Base-by-base conservation (phyloP, 1,140 invertebrate genomes). In the Drosophila sucinea region DNA sequence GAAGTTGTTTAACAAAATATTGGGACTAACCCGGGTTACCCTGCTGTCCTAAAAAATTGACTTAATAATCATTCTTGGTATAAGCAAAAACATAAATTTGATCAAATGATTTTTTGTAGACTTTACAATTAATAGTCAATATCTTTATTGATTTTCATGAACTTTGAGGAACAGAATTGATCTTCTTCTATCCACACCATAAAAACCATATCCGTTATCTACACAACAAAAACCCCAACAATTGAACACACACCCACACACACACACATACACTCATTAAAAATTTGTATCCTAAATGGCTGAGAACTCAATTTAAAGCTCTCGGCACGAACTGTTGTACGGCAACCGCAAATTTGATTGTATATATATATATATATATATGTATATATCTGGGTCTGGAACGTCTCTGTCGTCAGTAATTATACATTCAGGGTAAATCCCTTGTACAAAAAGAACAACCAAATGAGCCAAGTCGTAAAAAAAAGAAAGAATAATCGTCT, bases 281-380 rank as follows among this genome's bases (percentile, higher is more conserved):
- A 68, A 67, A 70, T 76, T 67, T 71, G 79, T 81, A 79, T 82
- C 83, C 83, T 73, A 79, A 85, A 85, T 73, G 67, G 83, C 35
- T 41, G 63, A 60, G 66, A 60, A 58, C 44, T 77, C 83, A 73
- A 86, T 85, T 87, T 79, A 82, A 79, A 86, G 79, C 83, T 60
- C 66, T 51, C 79, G 69, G 71, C 83, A 85, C 82, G 82, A 87
- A 79, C 83, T 29, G 67, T 56, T 54, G 77, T 87, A 69, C 29
- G 25, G 23, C 30, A 58, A 38, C 51, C 8, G 40, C 11, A 72
- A 41, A 60, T 60, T 2, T 4, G 29, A 38, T 10, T 25, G 27
- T 6, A 57, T 57, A 25, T 58, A 35, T 11, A 23, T 17, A 58
- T 25, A 1, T 35, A 58, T 5, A 58, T n/a, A 17, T 58, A 58